Percentiles rank a stretch among this genome's conserved stretches.
These are phyloP conservation scores for Acyrthosiphon pisum DNA, from an alignment of 1,140 invertebrate species.

Conservation along the genomic window DNA sequence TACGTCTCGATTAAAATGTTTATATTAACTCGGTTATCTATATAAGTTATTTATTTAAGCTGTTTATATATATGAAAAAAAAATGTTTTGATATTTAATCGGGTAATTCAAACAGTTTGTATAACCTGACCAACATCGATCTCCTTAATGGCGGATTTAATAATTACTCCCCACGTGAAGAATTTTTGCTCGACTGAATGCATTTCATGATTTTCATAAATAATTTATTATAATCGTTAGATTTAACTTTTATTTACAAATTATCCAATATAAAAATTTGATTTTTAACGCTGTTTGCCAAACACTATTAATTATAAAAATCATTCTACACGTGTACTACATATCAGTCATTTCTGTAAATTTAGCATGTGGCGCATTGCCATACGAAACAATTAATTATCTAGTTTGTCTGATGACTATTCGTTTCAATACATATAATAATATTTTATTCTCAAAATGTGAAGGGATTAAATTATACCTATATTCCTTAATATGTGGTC, in stretches of 20 bases:
- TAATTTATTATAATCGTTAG: not conserved
- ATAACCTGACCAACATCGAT: not conserved
- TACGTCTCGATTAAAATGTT: not conserved
- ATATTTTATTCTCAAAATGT: not conserved
- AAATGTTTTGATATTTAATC: not conserved
- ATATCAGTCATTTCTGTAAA: not conserved
- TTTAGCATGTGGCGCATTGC: not conserved
- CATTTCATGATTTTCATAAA: not conserved
- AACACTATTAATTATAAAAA: not conserved
- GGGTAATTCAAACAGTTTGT: not conserved
- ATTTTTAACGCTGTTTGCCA: not conserved
- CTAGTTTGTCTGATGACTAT: slow-evolving; percentile 10
- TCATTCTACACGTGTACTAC: not conserved
- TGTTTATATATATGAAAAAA: not conserved
- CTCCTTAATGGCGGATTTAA: not conserved
- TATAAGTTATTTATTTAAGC: not conserved
- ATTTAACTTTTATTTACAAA: not conserved
- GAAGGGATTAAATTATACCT: not conserved
- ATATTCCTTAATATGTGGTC: not conserved
- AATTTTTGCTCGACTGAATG: not conserved
- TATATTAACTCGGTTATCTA: not conserved
- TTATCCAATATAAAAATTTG: not conserved
- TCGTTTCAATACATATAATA: not conserved
- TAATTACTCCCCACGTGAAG: not conserved
- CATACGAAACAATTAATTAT: not conserved